Evolutionary conservation across 2,797 vertebrate genomes (phyloP).

Genomic region (Distichodus sexfasciatus): DNA sequence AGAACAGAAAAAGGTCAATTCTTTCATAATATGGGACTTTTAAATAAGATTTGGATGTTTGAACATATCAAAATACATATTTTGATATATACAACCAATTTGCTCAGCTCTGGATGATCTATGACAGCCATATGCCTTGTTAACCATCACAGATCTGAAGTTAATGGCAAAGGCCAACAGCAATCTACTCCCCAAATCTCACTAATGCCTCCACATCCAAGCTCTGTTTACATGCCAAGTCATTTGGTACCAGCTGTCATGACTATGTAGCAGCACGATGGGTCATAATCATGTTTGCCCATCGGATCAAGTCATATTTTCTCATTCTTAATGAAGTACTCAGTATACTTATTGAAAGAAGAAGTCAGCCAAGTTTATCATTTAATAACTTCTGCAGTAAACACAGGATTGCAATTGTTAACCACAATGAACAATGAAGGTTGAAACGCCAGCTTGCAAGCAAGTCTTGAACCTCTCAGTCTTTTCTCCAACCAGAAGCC

Average conservation of each 20-base stretch:
- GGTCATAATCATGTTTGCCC: conserved; percentile 1
- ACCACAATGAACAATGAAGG: too few species aligned
- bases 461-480: background rate
- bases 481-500: background rate
- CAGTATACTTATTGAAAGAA: too few species aligned
- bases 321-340: background rate
- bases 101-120: background rate
- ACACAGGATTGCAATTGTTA: background rate
- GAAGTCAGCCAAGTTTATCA: too few species aligned
- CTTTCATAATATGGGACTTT: too few species aligned
- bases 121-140: conserved; percentile 23
- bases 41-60: background rate
- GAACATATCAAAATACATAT: background rate
- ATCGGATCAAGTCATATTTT: conserved; percentile 13
- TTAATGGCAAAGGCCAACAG: conserved; percentile 12
- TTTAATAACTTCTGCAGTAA: background rate
- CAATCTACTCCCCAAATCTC: conserved; percentile 10
- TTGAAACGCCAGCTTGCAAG: too few species aligned
- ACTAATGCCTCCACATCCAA: conserved; percentile 13
- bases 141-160: conserved; percentile 14
- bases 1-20: too few species aligned
- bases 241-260: conserved; percentile 24
- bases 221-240: conserved; percentile 29
- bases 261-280: conserved; percentile 1
- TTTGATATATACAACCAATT: too few species aligned